A percentile compares a stretch with the other conserved stretches of the same genome.
Conservation (phyloP, 2,113 vertebrate species). For the Lepidiolamprologus cunningtoni region DNA sequence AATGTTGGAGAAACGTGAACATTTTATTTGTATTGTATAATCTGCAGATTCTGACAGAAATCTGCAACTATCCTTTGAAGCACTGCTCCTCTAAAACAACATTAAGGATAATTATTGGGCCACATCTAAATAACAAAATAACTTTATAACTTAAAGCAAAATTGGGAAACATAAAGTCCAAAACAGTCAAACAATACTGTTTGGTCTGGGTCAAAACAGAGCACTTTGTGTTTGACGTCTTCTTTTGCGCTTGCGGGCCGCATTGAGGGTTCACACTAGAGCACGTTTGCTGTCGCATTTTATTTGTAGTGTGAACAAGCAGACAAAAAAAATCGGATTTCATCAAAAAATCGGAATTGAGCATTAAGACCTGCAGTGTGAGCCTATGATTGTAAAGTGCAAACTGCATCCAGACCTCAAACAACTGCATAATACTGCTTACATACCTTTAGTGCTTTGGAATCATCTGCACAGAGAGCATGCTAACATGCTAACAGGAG, state of each 20-base stretch:
- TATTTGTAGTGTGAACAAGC: too few species aligned
- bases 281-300: fast-evolving
- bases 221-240: fast-evolving
- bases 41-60: too few species aligned
- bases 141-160: too few species aligned
- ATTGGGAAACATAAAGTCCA: neutral
- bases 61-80: too few species aligned
- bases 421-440: neutral
- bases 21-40: too few species aligned
- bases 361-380: neutral
- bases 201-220: neutral
- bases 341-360: neutral
- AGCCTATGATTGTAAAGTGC: neutral
- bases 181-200: neutral
- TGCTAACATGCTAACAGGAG: neutral
- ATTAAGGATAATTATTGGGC: too few species aligned
- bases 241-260: fast-evolving
- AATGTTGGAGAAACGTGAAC: too few species aligned
- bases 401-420: neutral
- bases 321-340: too few species aligned
- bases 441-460: neutral
- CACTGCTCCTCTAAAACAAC: too few species aligned
- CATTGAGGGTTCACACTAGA: too few species aligned
- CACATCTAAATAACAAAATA: too few species aligned
- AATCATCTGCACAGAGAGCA: neutral